A percentile compares a stretch with the other conserved stretches of the same genome.
phyloP scores from a whole-genome alignment of 2,888 invertebrate species.

The Amphipoea lucens region DNA sequence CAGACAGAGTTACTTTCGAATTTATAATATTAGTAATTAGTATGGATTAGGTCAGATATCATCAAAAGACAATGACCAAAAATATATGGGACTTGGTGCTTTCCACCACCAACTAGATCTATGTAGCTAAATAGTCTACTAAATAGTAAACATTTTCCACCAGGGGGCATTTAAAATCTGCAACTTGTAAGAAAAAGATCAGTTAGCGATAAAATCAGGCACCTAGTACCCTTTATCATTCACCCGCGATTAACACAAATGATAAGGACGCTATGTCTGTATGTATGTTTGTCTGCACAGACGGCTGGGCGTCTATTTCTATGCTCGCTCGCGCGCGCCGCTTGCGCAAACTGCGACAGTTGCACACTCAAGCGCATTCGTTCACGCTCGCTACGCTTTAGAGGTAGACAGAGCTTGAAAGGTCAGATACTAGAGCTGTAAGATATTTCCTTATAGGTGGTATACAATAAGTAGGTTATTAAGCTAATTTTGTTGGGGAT shows the following conservation, averaged over 20 bases:
- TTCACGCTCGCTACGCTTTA: conserved; percentile 42
- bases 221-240: neutral
- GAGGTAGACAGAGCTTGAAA: conserved; percentile 54
- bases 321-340: conserved; percentile 13
- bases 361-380: conserved; percentile 32
- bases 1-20: no score
- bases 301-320: conserved; percentile 57
- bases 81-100: no score
- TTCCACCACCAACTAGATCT: no score
- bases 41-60: no score
- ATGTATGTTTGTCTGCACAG: conserved; percentile 39
- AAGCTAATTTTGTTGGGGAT: neutral
- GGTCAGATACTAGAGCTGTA: conserved; percentile 14
- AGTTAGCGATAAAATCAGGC: neutral
- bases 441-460: neutral
- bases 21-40: no score
- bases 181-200: neutral
- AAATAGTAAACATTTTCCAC: no score
- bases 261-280: conserved; percentile 11
- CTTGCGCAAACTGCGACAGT: conserved; percentile 59
- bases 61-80: no score
- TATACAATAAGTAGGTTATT: neutral
- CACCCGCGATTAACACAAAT: neutral
- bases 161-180: neutral
- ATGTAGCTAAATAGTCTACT: no score